Percentiles rank a stretch among this genome's conserved stretches.
Conservation (phyloP, 2,888 invertebrate genomes). For the Cheilosia pagana region DNA sequence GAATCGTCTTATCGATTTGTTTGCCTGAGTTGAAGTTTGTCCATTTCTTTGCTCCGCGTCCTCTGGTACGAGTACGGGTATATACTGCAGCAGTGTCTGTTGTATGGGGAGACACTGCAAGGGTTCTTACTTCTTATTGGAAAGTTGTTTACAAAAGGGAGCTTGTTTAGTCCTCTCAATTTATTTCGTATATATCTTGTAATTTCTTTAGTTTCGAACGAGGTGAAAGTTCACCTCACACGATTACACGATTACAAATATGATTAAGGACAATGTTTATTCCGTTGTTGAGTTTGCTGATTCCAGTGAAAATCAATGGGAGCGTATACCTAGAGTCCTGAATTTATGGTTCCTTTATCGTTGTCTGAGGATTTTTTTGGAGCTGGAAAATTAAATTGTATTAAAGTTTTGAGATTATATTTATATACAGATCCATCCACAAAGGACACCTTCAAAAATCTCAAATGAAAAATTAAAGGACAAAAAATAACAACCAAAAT, state of each 20-base stretch:
- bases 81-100: conserved; percentile 3
- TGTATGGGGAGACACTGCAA: conserved; percentile 10
- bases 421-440: too few species aligned
- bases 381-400: too few species aligned
- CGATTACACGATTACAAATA: conserved; percentile 35
- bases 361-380: too few species aligned
- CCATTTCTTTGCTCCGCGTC: conserved; percentile 7
- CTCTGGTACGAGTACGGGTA: too few species aligned
- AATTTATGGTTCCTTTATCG: too few species aligned
- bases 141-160: conserved; percentile 54
- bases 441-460: too few species aligned
- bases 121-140: conserved; percentile 29
- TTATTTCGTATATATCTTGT: conserved; percentile 4
- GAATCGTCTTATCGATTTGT: conserved; percentile 52
- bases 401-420: too few species aligned
- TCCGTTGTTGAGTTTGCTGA: background rate
- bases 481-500: too few species aligned
- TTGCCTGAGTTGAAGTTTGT: conserved; percentile 56
- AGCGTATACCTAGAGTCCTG: too few species aligned
- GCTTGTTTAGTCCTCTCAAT: conserved; percentile 30
- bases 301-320: background rate
- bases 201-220: conserved; percentile 24
- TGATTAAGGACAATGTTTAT: conserved; percentile 27
- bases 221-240: conserved; percentile 16
- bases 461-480: too few species aligned